phyloP scores from a whole-genome alignment of 2,888 invertebrate genomes.

The Scelioninae gen. 2 region DNA sequence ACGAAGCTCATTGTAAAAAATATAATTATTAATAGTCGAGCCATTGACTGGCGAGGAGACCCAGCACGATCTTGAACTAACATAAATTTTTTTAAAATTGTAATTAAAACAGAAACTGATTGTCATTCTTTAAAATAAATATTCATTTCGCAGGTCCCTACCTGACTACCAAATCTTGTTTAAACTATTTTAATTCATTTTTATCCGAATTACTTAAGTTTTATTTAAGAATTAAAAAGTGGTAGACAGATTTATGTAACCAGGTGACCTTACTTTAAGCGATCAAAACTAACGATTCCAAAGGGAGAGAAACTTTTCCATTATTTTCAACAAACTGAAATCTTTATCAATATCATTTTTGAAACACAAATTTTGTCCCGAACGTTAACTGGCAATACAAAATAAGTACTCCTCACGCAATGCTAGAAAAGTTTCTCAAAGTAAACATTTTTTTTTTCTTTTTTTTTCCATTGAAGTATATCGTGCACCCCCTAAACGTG shows the following conservation, averaged over 20 bases:
- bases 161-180: no score
- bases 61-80: conserved; percentile 40
- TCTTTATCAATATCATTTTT: conserved; percentile 17
- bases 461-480: conserved; percentile 10
- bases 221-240: not conserved
- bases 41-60: conserved; percentile 66
- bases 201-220: not conserved
- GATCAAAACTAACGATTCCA: conserved; percentile 47
- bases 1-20: conserved; percentile 75
- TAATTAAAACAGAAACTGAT: conserved; percentile 42
- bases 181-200: no score
- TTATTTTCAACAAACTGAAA: conserved; percentile 17
- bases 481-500: conserved; percentile 64
- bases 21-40: conserved; percentile 75
- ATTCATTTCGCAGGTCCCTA: no score
- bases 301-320: conserved; percentile 50
- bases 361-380: conserved; percentile 32
- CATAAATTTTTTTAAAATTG: conserved; percentile 27
- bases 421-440: conserved; percentile 44
- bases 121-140: conserved; percentile 32
- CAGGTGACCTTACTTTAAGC: conserved; percentile 8
- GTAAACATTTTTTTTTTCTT: not conserved
- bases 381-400: conserved; percentile 36
- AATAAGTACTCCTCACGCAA: conserved; percentile 29
- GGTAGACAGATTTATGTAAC: not conserved